phyloP scores from a whole-genome alignment of 2,888 invertebrate species.

The Oscheius sp. region DNA sequence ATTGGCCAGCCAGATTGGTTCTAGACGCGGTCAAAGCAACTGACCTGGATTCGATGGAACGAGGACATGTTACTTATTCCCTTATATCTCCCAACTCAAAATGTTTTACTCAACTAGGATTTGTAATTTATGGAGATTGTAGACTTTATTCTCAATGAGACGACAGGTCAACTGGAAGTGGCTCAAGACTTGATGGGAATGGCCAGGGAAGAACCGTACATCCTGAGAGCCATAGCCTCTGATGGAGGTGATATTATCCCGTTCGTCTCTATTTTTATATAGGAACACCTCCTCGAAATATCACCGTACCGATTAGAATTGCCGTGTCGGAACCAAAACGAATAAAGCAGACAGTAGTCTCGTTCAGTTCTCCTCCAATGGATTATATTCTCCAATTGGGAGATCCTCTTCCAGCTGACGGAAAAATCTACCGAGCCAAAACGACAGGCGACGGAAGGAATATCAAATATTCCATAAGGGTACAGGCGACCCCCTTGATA shows the following conservation, averaged over 20 bases:
- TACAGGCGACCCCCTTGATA: background rate
- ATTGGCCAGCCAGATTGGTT: constrained; percentile 57
- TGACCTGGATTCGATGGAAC: constrained; percentile 49
- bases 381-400: constrained; percentile 28
- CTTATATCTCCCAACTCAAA: constrained; percentile 36
- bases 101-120: constrained; percentile 16
- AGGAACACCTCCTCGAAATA: constrained; percentile 27
- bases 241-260: constrained; percentile 37
- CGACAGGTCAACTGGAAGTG: constrained; percentile 39
- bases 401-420: constrained; percentile 25
- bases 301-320: constrained; percentile 9
- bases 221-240: constrained; percentile 44
- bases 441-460: constrained; percentile 32
- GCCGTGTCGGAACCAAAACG: constrained; percentile 25
- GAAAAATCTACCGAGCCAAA: constrained; percentile 39
- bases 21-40: constrained; percentile 45
- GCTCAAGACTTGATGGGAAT: constrained; percentile 39
- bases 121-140: background rate
- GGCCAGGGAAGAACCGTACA: constrained; percentile 46
- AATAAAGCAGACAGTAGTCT: constrained; percentile 2
- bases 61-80: constrained; percentile 43
- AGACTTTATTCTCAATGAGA: constrained; percentile 46
- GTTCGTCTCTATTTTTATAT: no score
- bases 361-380: constrained; percentile 30
- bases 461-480: constrained; percentile 41